phyloP scores from a whole-genome alignment of 2,888 invertebrate genomes.

The Arctia plantaginis region DNA sequence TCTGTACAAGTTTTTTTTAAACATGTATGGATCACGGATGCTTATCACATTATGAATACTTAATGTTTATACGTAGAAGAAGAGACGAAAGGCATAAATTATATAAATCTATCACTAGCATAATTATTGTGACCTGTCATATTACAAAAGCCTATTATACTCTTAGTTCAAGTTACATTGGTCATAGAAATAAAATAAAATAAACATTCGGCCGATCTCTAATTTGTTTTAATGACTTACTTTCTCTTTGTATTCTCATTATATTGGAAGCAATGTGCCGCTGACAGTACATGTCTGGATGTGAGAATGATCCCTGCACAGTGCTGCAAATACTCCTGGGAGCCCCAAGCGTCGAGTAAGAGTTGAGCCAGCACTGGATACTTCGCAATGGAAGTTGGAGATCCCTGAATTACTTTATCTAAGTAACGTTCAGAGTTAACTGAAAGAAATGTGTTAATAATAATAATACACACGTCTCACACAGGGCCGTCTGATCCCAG shows the following conservation, averaged over 20 bases:
- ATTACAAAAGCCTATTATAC: no score
- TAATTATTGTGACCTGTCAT: no score
- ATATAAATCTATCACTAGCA: no score
- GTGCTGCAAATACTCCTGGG: slow-evolving; percentile 70
- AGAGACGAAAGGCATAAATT: no score
- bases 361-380: slow-evolving; percentile 78
- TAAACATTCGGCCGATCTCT: no score
- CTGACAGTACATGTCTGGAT: slow-evolving; percentile 74
- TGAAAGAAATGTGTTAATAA: slow-evolving; percentile 46
- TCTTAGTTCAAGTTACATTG: no score
- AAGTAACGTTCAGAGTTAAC: slow-evolving; percentile 56
- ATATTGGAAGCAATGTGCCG: slow-evolving; percentile 80
- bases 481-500: neutral
- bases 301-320: slow-evolving; percentile 81
- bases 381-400: slow-evolving; percentile 70
- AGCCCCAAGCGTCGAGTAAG: slow-evolving; percentile 75
- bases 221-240: slow-evolving; percentile 58
- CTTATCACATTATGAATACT: no score
- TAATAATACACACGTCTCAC: neutral
- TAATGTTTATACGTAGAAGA: no score
- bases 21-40: no score
- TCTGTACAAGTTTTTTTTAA: no score
- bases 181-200: no score
- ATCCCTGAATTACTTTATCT: slow-evolving; percentile 74
- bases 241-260: slow-evolving; percentile 70